Base-by-base conservation (phyloP, 2,113 vertebrate genomes). In the Tachycineta bicolor region DNA sequence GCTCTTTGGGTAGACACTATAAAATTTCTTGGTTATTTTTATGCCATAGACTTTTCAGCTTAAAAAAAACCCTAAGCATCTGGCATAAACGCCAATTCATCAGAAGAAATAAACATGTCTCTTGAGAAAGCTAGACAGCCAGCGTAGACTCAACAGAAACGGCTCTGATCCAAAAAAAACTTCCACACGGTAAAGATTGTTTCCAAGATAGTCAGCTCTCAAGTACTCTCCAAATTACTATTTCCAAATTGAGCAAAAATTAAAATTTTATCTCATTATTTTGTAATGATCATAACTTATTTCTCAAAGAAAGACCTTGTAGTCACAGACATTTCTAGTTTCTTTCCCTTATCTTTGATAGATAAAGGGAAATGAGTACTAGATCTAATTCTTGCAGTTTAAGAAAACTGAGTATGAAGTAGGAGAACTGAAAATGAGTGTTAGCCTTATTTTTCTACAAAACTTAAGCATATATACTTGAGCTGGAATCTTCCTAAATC, bases 31-130 rank as follows among this genome's bases (percentile, higher is more conserved):
- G 16, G 60, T 89, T 89, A 73, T 84, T 95, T 97, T 95, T 91
- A 94, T 74, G 39, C 70, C 82, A 92, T 28, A 90, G 65, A 74
- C 64, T 69, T 92, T 44, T 85, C 44, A 82, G 33, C 15, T 33
- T 50, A 65, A 93, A 65, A 76, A 75, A 49, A 47, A 34, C 0
- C 11, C 37, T 24, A 23, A 78, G 50, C 14, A 79, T 46, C 39
- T 80, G 63, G 49, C 37, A 91, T 74, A 93, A 94, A 90, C 90
- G n/a, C 23, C 63, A 93, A 44, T 69, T 46, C 70, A 92, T 74
- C 77, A 94, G 69, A 84, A 90, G 69, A 95, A 96, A 86, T 80
- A 93, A 96, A 93, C 60, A 83, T 21, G 65, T 86, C 81, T 79
- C 64, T 84, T 74, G 31, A 95, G 65, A 84, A 92, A 86, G 62